Base-by-base conservation (phyloP, 2,888 invertebrate genomes). In the Rhynchonema sp. region DNA sequence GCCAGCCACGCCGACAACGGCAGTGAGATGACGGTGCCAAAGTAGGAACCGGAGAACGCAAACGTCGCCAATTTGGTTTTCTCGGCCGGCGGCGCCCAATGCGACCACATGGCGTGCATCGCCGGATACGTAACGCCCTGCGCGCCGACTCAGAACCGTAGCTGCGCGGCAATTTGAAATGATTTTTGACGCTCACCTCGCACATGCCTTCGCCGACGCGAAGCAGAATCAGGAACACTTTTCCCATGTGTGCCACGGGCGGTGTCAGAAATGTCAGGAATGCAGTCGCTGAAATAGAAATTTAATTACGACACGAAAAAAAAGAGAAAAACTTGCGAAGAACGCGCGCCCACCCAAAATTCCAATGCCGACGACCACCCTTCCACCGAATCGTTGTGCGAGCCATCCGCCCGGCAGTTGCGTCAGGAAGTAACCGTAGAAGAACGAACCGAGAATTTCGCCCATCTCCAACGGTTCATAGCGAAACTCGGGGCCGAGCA, bases 381-480 rank as follows among this genome's bases (percentile, higher is more conserved):
- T 64, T 65, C 46, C 56, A 2, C 59, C 61, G n/a, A 25, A 30
- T 1, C 22, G 30, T 17, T 26, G 29, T 9, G 49, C 49, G 57
- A 28, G 49, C 59, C 30, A 46, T 20, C 46, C 30, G 6, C 46
- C 56, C 46, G 56, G 67, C 53, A 77, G 67, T 65, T 75, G 74
- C 54, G 69, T 69, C 49, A 72, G 62, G 30, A 74, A 64, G 65
- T 78, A 78, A 30, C 77, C 76, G 66, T 79, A 81, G 72, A 79
- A 81, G 68, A 80, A 79, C 2, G 78, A 74, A 3, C 79, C 78
- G 1, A 81, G 72, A 55, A 82, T 71, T 1, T 72, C 66, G 26
- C 81, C 78, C 23, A 6, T 49, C 66, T 80, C 78, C 25, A 75
- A 68, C 60, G 79, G 79, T 30, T 74, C 73, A 81, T 81, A 81